A percentile compares a stretch with the other conserved stretches of the same genome.
phyloP scores from a whole-genome alignment of 2,113 vertebrate species.

The Stegastes partitus region DNA sequence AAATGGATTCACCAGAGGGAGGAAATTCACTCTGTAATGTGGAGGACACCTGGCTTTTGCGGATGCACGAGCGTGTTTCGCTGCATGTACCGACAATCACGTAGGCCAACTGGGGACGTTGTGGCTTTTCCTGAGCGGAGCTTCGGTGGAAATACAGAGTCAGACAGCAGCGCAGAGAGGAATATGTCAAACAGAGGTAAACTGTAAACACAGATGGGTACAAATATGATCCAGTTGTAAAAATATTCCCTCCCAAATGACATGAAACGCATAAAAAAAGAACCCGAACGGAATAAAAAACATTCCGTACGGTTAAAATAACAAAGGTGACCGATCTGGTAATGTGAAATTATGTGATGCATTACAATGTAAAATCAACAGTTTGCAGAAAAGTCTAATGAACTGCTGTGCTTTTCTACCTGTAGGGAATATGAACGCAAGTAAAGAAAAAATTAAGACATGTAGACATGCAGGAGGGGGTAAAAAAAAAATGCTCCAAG shows the following conservation, averaged over 20 bases:
- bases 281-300: no score
- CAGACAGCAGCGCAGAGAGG: not conserved
- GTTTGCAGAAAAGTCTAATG: not conserved
- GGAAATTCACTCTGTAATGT: not conserved
- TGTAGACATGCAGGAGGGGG: not conserved
- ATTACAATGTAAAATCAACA: not conserved
- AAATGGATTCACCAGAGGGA: not conserved
- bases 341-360: not conserved
- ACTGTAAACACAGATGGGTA: constrained; percentile 39
- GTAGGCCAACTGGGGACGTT: constrained; percentile 39
- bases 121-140: constrained; percentile 39
- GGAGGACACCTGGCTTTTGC: constrained; percentile 9
- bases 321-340: no score
- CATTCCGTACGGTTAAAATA: not conserved
- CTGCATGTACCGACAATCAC: constrained; percentile 48
- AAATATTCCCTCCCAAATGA: not conserved
- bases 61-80: constrained; percentile 12
- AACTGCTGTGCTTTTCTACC: not conserved
- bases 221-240: not conserved
- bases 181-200: constrained; percentile 30
- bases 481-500: not conserved
- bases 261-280: not conserved
- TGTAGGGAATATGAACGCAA: not conserved
- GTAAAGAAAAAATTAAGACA: not conserved
- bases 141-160: not conserved